phyloP scores from a whole-genome alignment of 2,113 vertebrate species.

The Vireo altiloquus region DNA sequence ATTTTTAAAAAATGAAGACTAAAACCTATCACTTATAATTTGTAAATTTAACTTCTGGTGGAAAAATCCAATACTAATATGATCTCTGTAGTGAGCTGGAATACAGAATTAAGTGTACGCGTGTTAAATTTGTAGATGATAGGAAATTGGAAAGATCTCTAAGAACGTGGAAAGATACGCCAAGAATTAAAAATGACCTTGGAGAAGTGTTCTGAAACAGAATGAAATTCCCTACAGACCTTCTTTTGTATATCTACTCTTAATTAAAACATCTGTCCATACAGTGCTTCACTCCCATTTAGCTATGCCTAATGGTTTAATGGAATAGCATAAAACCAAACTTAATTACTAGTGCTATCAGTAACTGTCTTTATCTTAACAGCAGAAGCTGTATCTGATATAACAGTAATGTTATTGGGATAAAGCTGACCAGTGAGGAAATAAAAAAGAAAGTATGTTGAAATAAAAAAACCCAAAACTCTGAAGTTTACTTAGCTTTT shows the following conservation, averaged over 20 bases:
- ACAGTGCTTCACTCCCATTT: not conserved
- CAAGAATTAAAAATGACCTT: not conserved
- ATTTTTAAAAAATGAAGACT: not conserved
- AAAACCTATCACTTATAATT: not conserved
- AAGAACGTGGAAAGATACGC: not conserved
- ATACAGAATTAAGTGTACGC: not conserved
- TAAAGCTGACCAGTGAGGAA: not conserved
- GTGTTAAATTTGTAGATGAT: not conserved
- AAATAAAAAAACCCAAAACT: not conserved
- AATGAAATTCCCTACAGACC: not conserved
- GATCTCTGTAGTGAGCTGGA: not conserved
- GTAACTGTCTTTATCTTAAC: not conserved
- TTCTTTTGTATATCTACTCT: not conserved
- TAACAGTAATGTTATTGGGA: not conserved
- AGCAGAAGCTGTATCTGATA: not conserved
- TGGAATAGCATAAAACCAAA: not conserved
- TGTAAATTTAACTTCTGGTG: not conserved
- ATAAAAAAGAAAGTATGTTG: not conserved
- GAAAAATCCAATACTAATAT: not conserved
- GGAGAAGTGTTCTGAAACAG: not conserved
- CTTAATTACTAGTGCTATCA: not conserved
- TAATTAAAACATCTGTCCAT: not conserved
- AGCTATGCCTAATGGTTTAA: not conserved
- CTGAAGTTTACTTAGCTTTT: not conserved
- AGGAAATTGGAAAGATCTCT: not conserved